A percentile compares a stretch with the other conserved stretches of the same genome.
Evolutionary conservation across 2,113 vertebrate species (phyloP).

Genomic region (Lamprotornis superbus): DNA sequence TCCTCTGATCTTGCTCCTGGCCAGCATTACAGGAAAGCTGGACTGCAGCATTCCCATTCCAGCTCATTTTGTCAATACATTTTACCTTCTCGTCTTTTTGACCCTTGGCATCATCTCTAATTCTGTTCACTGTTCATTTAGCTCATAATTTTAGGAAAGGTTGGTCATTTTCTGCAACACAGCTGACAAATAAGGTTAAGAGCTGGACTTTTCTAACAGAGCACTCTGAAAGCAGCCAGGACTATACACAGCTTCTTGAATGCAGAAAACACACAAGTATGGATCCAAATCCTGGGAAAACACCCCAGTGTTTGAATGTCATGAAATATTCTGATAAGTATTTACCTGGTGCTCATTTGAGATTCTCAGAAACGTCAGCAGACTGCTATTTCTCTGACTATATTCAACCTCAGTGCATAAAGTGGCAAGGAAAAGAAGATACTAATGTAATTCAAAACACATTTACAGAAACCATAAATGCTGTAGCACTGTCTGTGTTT

Average conservation of each 20-base stretch:
- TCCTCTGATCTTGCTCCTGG: neutral
- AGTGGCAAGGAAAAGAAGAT: neutral
- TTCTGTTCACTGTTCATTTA: neutral
- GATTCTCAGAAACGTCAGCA: conserved; percentile 3
- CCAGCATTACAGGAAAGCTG: neutral
- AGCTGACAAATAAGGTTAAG: neutral
- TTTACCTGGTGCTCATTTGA: neutral
- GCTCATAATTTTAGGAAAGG: neutral
- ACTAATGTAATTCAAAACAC: neutral
- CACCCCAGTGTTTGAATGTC: neutral
- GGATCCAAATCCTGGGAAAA: conserved; percentile 7
- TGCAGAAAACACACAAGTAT: neutral
- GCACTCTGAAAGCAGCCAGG: neutral
- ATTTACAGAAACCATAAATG: neutral
- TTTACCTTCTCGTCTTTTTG: neutral
- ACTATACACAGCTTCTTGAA: neutral
- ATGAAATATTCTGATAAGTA: neutral
- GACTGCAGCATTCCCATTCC: neutral
- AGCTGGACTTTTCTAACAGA: neutral
- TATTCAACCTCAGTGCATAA: neutral
- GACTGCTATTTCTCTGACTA: neutral
- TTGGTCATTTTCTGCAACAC: neutral
- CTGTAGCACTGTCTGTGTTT: neutral
- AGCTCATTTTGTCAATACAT: neutral
- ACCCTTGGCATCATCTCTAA: neutral